Evolutionary conservation across 92 coral and sea anemone species (phyloP), one percentile per base, ranked within the genome.

Genomic region (Actinernus sp.): DNA sequence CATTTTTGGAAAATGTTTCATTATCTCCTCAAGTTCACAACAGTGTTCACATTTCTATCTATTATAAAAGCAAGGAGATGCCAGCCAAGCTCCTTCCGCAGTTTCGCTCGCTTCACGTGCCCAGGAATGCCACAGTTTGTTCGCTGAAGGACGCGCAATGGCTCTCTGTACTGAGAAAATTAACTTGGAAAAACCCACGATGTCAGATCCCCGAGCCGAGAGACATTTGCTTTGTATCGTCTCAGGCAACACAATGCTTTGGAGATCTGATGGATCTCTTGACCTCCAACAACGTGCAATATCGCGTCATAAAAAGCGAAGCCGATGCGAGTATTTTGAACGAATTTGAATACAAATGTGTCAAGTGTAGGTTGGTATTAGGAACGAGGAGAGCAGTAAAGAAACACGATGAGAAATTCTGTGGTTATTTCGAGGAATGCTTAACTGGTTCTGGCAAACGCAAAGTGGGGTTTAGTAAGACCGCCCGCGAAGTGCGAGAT

Each of bases 71-170:
- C 68, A 75, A 55, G 41, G 97, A 90, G 26, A 18, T 90, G 0
- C 97, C 97, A 24, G 73, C 97, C 1, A 90, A 83, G 38, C 63
- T 90, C n/a, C 30, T 90, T 1, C 88, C 97, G 29, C 89, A 86
- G 26, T 90, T 85, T 55, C 76, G 92, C 21, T 54, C 73, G 14
- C 89, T 85, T 1, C 83, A 90, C 37, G 88, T 82, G 40, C 97
- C 97, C 2, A 53, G 66, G 51, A 75, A 83, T 20, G 76, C 89
- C 5, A 47, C 26, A 13, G 40, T 90, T 16, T 33, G 49, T 47
- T 54, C 86, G 3, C 58, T 71, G n/a, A 37, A 55, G 7, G 65
- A 57, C 4, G 74, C 61, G 44, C 67, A 76, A 12, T 85, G 88
- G 92, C 76, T 66, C 25, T 22, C 78, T 23, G 17, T 90, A 1